phyloP scores from a whole-genome alignment of 2,888 invertebrate species.

The Yponomeuta malinellus region DNA sequence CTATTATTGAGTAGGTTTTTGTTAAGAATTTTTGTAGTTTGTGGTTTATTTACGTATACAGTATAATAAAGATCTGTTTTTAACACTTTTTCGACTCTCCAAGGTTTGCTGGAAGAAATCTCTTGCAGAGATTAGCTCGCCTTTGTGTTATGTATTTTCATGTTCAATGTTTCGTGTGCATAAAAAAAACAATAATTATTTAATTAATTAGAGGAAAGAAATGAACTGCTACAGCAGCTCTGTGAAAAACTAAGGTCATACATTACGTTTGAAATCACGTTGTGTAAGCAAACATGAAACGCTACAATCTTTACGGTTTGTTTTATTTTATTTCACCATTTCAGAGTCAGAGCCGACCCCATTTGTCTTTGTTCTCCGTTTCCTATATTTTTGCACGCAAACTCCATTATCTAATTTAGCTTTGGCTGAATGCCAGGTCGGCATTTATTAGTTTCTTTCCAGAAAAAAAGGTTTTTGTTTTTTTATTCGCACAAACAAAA shows the following conservation, averaged over 20 bases:
- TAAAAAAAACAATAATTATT: too few species aligned
- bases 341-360: conserved; percentile 66
- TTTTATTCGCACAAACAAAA: conserved; percentile 30
- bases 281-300: conserved; percentile 19
- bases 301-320: conserved; percentile 52
- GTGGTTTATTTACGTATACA: too few species aligned
- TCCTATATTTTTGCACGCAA: conserved; percentile 76
- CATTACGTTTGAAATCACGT: background rate
- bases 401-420: conserved; percentile 77
- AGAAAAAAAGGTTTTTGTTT: conserved; percentile 58
- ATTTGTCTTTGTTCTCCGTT: conserved; percentile 75
- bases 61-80: too few species aligned
- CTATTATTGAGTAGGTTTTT: too few species aligned
- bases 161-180: too few species aligned
- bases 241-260: background rate
- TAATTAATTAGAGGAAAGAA: too few species aligned
- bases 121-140: too few species aligned
- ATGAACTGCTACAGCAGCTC: too few species aligned
- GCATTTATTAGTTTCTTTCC: conserved; percentile 63
- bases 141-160: too few species aligned
- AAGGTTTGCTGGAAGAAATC: too few species aligned
- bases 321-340: conserved; percentile 66
- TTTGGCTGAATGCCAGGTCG: conserved; percentile 73
- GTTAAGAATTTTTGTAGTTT: too few species aligned
- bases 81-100: too few species aligned